These are phyloP conservation scores for Cerastis rubricosa DNA, from an alignment of 2,888 invertebrate genomes.

Conservation along the genomic window DNA sequence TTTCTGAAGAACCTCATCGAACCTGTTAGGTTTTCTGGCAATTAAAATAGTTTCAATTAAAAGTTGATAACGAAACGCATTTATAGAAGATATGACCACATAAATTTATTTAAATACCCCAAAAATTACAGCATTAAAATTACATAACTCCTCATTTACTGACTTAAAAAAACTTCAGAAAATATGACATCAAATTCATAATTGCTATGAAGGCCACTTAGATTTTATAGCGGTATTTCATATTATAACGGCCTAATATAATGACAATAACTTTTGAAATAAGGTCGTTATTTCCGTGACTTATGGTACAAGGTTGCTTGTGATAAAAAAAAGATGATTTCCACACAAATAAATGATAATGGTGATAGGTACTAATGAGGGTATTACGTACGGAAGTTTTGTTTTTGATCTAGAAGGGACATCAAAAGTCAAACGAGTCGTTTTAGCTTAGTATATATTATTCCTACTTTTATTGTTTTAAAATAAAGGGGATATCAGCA, in stretches of 20 bases:
- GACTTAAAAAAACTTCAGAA: slow-evolving; percentile 29
- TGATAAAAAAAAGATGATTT: slow-evolving; percentile 70
- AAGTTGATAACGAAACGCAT: neutral
- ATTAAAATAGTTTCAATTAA: no score
- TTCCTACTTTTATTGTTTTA: neutral
- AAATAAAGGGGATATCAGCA: neutral
- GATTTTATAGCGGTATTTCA: slow-evolving; percentile 54
- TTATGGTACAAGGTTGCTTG: slow-evolving; percentile 61
- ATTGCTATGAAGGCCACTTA: slow-evolving; percentile 50
- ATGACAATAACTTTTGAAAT: slow-evolving; percentile 60
- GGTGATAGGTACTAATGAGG: slow-evolving; percentile 75
- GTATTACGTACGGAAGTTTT: slow-evolving; percentile 65
- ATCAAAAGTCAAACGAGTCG: neutral
- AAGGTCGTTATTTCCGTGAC: slow-evolving; percentile 61
- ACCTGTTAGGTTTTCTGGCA: neutral
- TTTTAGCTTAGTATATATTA: no score
- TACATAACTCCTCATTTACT: slow-evolving; percentile 10
- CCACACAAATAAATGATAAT: slow-evolving; percentile 75
- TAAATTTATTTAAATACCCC: neutral
- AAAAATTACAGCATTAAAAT: slow-evolving; percentile 21
- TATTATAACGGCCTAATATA: slow-evolving; percentile 46
- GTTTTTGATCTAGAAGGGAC: slow-evolving; percentile 46
- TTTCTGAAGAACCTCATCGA: neutral
- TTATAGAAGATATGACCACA: neutral
- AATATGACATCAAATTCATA: slow-evolving; percentile 49